Evolutionary conservation across 2,888 invertebrate species (phyloP).

Genomic region (Petrophora chlorosata): DNA sequence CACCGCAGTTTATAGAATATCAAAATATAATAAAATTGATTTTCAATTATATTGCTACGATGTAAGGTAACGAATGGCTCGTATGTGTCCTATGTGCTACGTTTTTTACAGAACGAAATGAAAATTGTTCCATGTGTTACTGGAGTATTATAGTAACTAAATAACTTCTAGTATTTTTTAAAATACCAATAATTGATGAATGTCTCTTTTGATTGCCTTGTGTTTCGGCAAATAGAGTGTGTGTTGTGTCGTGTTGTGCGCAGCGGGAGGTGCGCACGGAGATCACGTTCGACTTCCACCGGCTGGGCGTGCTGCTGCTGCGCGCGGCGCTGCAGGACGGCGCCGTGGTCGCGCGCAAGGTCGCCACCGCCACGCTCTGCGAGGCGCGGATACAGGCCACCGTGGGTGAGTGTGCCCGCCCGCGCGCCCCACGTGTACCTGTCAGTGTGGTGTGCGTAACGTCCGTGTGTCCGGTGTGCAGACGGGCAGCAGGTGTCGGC

Average conservation of each 20-base stretch:
- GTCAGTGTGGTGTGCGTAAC: neutral
- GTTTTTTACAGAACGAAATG: too few species aligned
- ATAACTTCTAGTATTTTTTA: too few species aligned
- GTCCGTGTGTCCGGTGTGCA: conserved; percentile 35
- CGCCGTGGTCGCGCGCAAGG: conserved; percentile 90
- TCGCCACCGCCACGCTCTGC: conserved; percentile 96
- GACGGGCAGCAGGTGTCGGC: conserved; percentile 84
- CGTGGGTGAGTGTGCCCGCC: conserved; percentile 77
- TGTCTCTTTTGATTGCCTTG: too few species aligned
- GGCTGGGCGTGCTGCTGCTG: conserved; percentile 93
- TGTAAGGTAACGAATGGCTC: too few species aligned
- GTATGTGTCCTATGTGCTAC: too few species aligned
- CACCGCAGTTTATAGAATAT: too few species aligned
- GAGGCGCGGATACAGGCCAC: conserved; percentile 95
- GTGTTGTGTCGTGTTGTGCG: conserved; percentile 25
- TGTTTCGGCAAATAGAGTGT: neutral
- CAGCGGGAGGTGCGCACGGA: conserved; percentile 85
- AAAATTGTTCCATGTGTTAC: too few species aligned
- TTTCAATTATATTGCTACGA: too few species aligned
- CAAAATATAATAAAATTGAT: too few species aligned
- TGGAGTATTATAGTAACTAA: too few species aligned
- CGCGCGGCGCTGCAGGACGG: conserved; percentile 91
- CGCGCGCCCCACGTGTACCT: conserved; percentile 17
- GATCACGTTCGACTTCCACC: conserved; percentile 96
- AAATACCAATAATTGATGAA: too few species aligned